Percentiles rank a stretch among this genome's conserved stretches.
These are phyloP conservation scores for Pseudopleuronectes americanus DNA, from an alignment of 2,797 vertebrate species.

Conservation along the genomic window DNA sequence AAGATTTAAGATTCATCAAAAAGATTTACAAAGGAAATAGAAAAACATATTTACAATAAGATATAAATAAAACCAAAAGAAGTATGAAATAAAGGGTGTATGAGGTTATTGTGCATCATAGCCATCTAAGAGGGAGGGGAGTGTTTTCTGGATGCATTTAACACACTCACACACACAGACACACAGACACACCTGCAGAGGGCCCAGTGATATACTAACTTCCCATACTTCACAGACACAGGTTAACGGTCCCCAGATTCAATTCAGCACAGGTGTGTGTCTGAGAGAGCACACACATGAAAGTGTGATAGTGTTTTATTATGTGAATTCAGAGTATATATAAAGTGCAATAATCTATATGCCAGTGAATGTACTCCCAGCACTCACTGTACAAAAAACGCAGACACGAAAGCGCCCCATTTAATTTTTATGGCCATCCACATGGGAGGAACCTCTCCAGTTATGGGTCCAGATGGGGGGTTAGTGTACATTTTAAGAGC, in stretches of 20 bases:
- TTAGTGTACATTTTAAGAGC: constrained; percentile 37
- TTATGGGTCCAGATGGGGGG: constrained; percentile 54
- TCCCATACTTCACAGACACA: constrained; percentile 34
- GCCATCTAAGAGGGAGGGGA: background rate
- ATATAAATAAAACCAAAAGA: too few species aligned
- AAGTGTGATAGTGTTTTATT: constrained; percentile 60
- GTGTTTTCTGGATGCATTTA: constrained; percentile 1
- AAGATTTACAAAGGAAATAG: too few species aligned
- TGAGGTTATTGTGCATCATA: background rate
- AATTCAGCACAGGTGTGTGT: constrained; percentile 45
- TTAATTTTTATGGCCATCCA: constrained; percentile 56
- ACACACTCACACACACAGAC: constrained; percentile 37
- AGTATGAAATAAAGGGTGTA: background rate
- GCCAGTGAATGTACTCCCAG: constrained; percentile 38
- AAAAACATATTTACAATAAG: too few species aligned
- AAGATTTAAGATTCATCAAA: too few species aligned
- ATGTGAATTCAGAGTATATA: constrained; percentile 57
- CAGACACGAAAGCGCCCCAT: constrained; percentile 40
- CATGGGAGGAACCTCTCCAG: constrained; percentile 46
- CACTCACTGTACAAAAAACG: constrained; percentile 44
- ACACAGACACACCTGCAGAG: constrained; percentile 37
- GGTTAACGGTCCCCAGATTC: constrained; percentile 47
- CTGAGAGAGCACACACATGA: constrained; percentile 1
- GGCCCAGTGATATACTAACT: constrained; percentile 28
- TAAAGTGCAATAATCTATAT: constrained; percentile 61